Conservation (phyloP, 2,888 invertebrate species). For the Eulithis testata region DNA sequence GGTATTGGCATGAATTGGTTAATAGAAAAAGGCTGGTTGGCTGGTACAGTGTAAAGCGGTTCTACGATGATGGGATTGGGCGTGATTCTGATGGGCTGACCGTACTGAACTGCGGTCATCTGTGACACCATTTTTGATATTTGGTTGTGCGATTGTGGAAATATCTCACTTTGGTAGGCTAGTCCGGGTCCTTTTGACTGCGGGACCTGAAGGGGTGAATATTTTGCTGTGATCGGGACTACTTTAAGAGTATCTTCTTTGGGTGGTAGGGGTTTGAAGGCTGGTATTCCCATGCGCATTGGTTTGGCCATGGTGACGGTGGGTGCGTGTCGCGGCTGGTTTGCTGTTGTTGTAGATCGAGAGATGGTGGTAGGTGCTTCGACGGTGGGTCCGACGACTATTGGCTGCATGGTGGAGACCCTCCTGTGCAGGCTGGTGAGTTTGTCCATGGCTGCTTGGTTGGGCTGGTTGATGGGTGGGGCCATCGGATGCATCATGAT, state of each 20-base stretch:
- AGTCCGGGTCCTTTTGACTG: conserved; percentile 70
- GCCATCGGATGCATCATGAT: conserved; percentile 76
- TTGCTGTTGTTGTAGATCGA: conserved; percentile 12
- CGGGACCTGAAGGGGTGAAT: conserved; percentile 69
- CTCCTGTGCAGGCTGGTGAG: conserved; percentile 65
- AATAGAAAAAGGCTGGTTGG: conserved; percentile 65
- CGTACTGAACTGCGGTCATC: conserved; percentile 74
- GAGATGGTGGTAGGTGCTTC: conserved; percentile 53
- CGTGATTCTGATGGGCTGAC: conserved; percentile 60
- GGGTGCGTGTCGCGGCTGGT: conserved; percentile 44
- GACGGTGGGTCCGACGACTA: conserved; percentile 63
- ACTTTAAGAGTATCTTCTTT: conserved; percentile 83
- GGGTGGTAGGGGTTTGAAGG: conserved; percentile 91
- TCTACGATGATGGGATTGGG: conserved; percentile 66
- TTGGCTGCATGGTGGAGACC: conserved; percentile 71
- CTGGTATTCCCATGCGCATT: conserved; percentile 87
- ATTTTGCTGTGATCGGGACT: conserved; percentile 71
- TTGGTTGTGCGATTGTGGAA: conserved; percentile 70
- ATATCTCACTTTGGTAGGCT: conserved; percentile 77
- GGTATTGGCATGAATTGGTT: conserved; percentile 82
- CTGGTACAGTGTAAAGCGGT: conserved; percentile 74
- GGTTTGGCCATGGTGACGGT: conserved; percentile 81
- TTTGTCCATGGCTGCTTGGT: conserved; percentile 72
- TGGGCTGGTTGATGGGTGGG: conserved; percentile 62
- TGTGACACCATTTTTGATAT: conserved; percentile 78